Evolutionary conservation across 2,113 vertebrate species (phyloP), one percentile per base, ranked within the genome.

Genomic region (Rhagologus leucostigma): DNA sequence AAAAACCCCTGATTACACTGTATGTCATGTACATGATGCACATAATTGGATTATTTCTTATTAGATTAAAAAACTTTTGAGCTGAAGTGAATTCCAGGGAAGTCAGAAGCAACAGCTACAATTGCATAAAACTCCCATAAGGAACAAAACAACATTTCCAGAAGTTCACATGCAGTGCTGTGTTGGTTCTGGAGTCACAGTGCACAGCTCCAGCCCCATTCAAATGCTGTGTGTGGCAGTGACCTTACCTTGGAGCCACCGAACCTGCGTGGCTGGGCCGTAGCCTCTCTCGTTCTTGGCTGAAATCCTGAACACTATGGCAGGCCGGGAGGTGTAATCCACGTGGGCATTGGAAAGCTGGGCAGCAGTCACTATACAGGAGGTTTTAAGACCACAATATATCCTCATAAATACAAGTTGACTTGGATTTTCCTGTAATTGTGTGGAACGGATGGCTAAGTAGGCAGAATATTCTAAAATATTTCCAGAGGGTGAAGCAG

Each of bases 281-380:
- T 99, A 99, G 64, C 99, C 99, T 56, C 99, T 98, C 91, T 99
- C 99, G 6, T 99, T 99, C 97, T 99, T 99, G 18, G 99, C 99
- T 1, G 99, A 99, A 73, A 99, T 99, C 86, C 99, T 98, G 97
- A 99, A 99, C 78, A 99, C 99, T 5, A 99, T 98, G 14, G 99
- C 99, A 4, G 99, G 99, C 15, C 99, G 97, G 67, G 99, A 98
- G 3, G 98, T 99, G 96, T 98, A 98, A 98, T 99, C 99, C 3
- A 99, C 98, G 10, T 99, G 99, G 5, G 99, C 99, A 7, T 99
- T 99, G 60, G 98, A 98, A 81, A 99, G 98, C 71, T 99, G 98
- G 77, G 98, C 94, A 74, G 98, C 96, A 91, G 98, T 98, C 65
- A 99, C 98, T 11, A 97, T 94, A 93, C 99, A 99, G 1, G 98